Evolutionary conservation across 2,113 vertebrate genomes (phyloP), one percentile per base, ranked within the genome.

Genomic region (Pelvicachromis taeniatus): DNA sequence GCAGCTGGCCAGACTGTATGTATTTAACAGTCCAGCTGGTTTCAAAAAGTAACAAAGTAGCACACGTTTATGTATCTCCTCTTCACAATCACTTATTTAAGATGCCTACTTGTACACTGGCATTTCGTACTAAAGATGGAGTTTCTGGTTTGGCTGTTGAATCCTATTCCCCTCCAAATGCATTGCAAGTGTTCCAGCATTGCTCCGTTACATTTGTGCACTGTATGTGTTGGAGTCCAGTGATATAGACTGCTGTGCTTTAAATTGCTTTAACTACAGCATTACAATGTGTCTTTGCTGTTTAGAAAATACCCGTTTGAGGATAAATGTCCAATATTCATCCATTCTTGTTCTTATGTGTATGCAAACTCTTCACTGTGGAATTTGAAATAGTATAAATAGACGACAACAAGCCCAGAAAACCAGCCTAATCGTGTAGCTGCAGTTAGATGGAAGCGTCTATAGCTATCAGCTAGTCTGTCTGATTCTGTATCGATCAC

Each of bases 401-500:
- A 58, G 80, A 38, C 80, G 9, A 73, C 53, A 50, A 55, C 52
- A 4, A 40, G 2, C 35, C 48, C 82, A 78, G 87, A 87, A 52
- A 75, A n/a, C 45, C 88, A 79, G 82, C 50, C 58, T 85, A 85
- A 90, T 89, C 50, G 75, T 81, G 59, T 65, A 82, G 85, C 92
- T 93, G 82, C 91, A 92, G 88, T 88, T 48, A 77, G 81, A 90
- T 92, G 86, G 87, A 88, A 61, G 85, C 83, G 31, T 90, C 85
- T 87, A 85, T 93, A 90, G 82, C 86, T 68, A 78, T 91, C 89
- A 82, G 88, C 89, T 63, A 85, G 87, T 91, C 80, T 83, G 88
- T 85, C 82, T 17, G 45, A 88, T 89, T 91, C 40, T 78, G 86
- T 88, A 90, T 92, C 81, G 90, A 94, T 92, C 88, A 82, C 52